These are phyloP conservation scores for Hypanus sabinus DNA, from an alignment of 2,113 vertebrate genomes.

Conservation along the genomic window DNA sequence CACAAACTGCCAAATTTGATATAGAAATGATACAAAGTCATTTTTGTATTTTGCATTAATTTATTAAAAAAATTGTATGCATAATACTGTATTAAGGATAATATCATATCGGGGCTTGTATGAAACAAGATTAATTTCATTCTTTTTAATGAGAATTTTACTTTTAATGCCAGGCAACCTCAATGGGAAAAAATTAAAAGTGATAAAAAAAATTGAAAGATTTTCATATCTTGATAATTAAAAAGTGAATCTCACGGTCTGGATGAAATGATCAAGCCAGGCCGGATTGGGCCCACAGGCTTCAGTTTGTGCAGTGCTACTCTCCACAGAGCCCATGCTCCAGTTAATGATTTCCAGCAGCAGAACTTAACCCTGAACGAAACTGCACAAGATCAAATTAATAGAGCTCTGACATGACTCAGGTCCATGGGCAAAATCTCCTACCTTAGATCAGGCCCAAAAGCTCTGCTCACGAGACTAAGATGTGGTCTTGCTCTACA, in stretches of 20 bases:
- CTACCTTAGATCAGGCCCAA: not conserved
- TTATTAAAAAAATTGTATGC: slow-evolving; percentile 35
- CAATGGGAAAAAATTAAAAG: slow-evolving; percentile 37
- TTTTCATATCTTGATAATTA: slow-evolving; percentile 38
- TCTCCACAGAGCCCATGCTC: slow-evolving; percentile 30
- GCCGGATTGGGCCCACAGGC: slow-evolving; percentile 33
- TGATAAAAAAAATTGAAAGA: slow-evolving; percentile 38
- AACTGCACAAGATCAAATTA: slow-evolving; percentile 29
- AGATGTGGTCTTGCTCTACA: not conserved
- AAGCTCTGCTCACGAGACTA: not conserved
- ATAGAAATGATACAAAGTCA: slow-evolving; percentile 18
- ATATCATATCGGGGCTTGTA: slow-evolving; percentile 33
- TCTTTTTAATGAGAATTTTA: slow-evolving; percentile 38
- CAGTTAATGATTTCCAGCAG: slow-evolving; percentile 31
- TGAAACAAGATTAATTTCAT: slow-evolving; percentile 38
- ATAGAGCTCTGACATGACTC: slow-evolving; percentile 8
- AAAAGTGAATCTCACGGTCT: slow-evolving; percentile 31
- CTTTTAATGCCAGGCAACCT: slow-evolving; percentile 36
- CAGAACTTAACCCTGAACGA: slow-evolving; percentile 27
- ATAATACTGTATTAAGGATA: slow-evolving; percentile 36
- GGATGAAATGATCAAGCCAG: slow-evolving; percentile 31
- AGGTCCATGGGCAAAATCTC: slow-evolving; percentile 14
- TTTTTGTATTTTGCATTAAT: slow-evolving; percentile 29
- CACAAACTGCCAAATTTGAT: slow-evolving; percentile 1
- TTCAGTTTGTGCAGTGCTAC: not conserved